phyloP scores from a whole-genome alignment of 2,888 invertebrate genomes.

The Therioaphis trifolii region DNA sequence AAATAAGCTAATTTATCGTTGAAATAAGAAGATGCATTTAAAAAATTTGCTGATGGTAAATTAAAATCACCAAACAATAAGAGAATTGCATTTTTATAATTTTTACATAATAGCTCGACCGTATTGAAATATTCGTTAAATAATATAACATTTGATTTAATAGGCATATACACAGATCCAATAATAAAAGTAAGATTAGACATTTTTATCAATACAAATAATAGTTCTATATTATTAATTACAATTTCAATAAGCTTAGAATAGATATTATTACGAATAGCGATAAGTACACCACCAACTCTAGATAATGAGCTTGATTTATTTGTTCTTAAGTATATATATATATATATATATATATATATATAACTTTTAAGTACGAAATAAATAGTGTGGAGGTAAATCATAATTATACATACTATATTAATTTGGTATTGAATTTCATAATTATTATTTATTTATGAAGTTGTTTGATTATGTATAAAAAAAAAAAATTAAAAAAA shows the following conservation, averaged over 20 bases:
- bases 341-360: too few relatives aligned
- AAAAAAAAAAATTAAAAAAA: too few relatives aligned
- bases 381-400: too few relatives aligned
- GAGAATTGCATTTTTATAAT: background rate
- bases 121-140: background rate
- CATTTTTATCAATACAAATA: background rate
- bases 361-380: too few relatives aligned
- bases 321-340: too few relatives aligned
- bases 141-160: background rate
- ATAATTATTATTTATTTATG: too few relatives aligned
- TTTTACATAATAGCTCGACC: background rate
- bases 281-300: background rate
- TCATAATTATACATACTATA: too few relatives aligned
- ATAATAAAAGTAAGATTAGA: background rate
- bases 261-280: background rate
- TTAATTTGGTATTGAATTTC: too few relatives aligned
- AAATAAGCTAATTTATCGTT: slow-evolving; percentile 2
- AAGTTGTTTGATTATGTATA: too few relatives aligned
- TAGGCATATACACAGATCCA: background rate
- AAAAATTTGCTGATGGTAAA: background rate
- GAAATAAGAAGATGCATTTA: background rate
- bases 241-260: background rate
- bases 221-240: background rate
- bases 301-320: too few relatives aligned
- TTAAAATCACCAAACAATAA: background rate